phyloP scores from a whole-genome alignment of 2,797 vertebrate species.

The Graptemys geographica region DNA sequence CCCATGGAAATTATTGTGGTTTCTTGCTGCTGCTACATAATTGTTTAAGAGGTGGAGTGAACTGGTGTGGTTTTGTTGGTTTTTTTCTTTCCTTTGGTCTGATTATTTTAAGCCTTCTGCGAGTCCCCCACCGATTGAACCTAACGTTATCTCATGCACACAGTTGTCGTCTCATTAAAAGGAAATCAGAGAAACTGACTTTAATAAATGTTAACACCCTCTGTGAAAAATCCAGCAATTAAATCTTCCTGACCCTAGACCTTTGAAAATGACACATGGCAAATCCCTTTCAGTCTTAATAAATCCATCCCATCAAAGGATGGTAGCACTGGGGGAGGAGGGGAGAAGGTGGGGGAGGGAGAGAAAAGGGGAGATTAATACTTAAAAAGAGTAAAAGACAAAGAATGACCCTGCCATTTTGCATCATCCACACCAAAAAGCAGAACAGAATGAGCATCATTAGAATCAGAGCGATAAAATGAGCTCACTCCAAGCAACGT shows the following conservation, averaged over 20 bases:
- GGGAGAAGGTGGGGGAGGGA: not conserved
- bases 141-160: conserved; percentile 86
- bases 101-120: conserved; percentile 88
- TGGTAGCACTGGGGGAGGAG: not conserved
- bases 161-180: conserved; percentile 94
- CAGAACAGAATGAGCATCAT: not conserved
- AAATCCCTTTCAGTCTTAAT: conserved; percentile 71
- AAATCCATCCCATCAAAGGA: conserved; percentile 31
- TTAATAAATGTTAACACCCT: conserved; percentile 91
- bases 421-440: not conserved
- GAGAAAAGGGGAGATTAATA: not conserved
- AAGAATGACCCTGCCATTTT: not conserved
- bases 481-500: not conserved
- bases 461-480: not conserved
- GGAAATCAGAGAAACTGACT: conserved; percentile 91
- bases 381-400: not conserved
- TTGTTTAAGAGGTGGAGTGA: conserved; percentile 80
- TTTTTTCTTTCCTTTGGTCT: conserved; percentile 49
- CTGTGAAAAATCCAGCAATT: conserved; percentile 83
- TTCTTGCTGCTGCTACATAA: conserved; percentile 74
- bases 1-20: conserved; percentile 1
- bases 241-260: conserved; percentile 77
- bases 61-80: conserved; percentile 60
- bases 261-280: conserved; percentile 64
- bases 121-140: conserved; percentile 84